phyloP scores from a whole-genome alignment of 2,797 vertebrate species.

The Nyctibius grandis region DNA sequence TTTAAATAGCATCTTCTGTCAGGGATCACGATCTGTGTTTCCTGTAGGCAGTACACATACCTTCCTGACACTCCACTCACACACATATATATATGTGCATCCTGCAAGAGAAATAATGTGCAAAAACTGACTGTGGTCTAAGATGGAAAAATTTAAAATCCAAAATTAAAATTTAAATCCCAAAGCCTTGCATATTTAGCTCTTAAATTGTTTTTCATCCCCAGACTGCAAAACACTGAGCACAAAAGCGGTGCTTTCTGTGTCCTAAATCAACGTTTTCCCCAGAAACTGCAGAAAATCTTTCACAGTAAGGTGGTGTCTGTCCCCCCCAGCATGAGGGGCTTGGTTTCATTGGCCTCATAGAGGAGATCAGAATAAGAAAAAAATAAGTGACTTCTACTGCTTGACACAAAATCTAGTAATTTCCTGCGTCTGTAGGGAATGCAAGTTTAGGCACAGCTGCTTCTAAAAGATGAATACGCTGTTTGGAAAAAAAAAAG shows the following conservation, averaged over 20 bases:
- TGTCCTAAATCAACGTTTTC: background rate
- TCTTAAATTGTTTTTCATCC: background rate
- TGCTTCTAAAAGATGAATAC: background rate
- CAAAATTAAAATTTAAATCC: background rate
- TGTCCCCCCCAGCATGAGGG: rapidly evolving
- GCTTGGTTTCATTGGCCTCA: background rate
- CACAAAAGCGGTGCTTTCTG: background rate
- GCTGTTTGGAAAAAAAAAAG: background rate
- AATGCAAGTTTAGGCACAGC: background rate
- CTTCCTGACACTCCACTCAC: background rate
- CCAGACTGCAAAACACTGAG: background rate
- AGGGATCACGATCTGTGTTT: background rate
- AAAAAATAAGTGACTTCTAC: background rate
- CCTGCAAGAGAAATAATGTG: background rate
- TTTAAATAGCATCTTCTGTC: background rate
- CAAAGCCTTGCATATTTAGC: background rate
- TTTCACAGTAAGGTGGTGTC: background rate
- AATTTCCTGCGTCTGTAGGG: rapidly evolving
- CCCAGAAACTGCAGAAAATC: background rate
- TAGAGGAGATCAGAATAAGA: background rate
- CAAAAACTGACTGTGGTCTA: background rate
- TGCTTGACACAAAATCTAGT: background rate
- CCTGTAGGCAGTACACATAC: background rate
- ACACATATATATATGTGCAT: rapidly evolving
- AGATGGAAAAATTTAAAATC: no score